Base-by-base conservation (phyloP, 30 jellyfish, hydroid and myxozoan species). In the Hydractinia symbiolongicarpus region DNA sequence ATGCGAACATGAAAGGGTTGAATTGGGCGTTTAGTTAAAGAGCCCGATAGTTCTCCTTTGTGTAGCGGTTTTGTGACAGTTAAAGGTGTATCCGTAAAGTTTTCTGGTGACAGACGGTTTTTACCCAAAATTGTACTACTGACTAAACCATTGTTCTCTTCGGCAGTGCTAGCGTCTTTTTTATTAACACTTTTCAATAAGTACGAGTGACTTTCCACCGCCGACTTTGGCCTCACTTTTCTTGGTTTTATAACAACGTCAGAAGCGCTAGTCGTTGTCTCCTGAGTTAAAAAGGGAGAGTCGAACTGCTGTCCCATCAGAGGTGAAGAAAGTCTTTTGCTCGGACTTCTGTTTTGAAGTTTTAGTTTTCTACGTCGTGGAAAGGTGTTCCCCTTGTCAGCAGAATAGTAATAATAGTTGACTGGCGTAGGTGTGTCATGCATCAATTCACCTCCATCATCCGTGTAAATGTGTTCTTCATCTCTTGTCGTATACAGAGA, bases 301-400 rank as follows among this genome's bases (percentile, higher is more conserved):
- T 55, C 79, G 14, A 54, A 11, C 61, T 71, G 80, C 80, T 71
- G 80, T 49, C 80, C 80, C 80, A 71, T 71, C 40, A 71, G 30
- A 20, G 61, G 56, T 8, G 80, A 58, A 7, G 80, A 79, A 57
- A 55, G 20, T 55, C 10, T 55, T 19, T 10, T 51, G 54, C 79
- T 8, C 21, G 62, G 30, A 17, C 49, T 54, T 7, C 19, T 60
- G 53, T 77, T 11, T 8, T 20, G 61, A 8, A 11, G 13, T 30
- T 20, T 19, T 20, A 20, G 56, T 71, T 71, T 50, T 20, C 60
- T 60, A 14, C 85, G 40, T 55, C 85, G 55, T 8, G 85, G 85
- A 77, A 77, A 77, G 53, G 85, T 77, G 55, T 77, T 77, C 30
- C 85, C 85, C 60, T 77, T 77, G 60, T 56, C 77, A 13, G 74